Evolutionary conservation across 2,113 vertebrate species (phyloP).

Genomic region (Laterallus jamaicensis): DNA sequence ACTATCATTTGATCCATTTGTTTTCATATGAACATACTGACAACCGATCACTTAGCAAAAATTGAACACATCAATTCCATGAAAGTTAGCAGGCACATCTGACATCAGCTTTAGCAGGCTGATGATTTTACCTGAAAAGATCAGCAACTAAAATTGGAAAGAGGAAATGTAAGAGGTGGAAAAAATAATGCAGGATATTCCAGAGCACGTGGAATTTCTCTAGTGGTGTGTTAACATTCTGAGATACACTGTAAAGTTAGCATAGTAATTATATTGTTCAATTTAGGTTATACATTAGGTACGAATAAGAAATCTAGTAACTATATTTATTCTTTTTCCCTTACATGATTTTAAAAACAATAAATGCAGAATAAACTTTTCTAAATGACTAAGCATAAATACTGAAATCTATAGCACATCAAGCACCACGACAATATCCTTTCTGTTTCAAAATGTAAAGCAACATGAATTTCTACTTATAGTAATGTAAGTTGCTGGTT

Average conservation of each 20-base stretch:
- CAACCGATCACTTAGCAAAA: background rate
- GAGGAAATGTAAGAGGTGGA: background rate
- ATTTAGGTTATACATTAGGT: background rate
- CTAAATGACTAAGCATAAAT: background rate
- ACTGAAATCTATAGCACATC: background rate
- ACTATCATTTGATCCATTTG: background rate
- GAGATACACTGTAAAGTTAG: background rate
- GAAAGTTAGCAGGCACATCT: background rate
- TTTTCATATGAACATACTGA: background rate
- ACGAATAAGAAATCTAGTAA: background rate
- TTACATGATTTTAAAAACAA: background rate
- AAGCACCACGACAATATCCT: background rate
- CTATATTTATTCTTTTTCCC: background rate
- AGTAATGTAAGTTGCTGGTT: background rate
- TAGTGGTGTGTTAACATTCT: background rate
- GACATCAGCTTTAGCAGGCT: background rate
- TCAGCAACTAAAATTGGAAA: background rate
- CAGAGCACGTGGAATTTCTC: background rate
- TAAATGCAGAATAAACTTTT: background rate
- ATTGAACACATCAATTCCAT: background rate
- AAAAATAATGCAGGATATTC: background rate
- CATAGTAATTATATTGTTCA: background rate
- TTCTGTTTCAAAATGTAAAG: background rate
- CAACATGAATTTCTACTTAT: background rate
- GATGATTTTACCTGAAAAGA: background rate